Evolutionary conservation across 2,113 vertebrate genomes (phyloP).

Genomic region (Rafetus swinhoei): DNA sequence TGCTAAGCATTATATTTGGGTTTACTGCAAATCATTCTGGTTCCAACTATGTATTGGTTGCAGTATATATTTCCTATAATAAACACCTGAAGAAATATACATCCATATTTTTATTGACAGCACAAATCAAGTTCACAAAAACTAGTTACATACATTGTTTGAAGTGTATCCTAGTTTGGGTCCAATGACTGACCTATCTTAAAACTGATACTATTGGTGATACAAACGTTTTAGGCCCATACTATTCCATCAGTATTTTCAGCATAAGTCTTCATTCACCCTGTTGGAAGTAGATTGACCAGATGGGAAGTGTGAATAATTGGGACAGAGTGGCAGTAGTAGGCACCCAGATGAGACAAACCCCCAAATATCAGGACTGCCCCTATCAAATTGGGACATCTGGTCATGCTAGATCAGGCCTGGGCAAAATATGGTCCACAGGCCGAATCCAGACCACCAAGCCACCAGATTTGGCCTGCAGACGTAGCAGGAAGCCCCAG

Average conservation of each 20-base stretch:
- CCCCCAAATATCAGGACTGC: not conserved
- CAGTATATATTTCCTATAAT: not conserved
- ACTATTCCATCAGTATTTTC: not conserved
- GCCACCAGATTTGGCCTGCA: too few relatives aligned
- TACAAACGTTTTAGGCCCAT: not conserved
- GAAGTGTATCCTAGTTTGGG: not conserved
- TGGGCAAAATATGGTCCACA: too few relatives aligned
- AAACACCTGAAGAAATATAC: constrained; percentile 3
- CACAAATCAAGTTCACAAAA: not conserved
- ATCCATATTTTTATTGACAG: not conserved
- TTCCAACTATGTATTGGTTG: not conserved
- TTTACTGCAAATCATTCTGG: constrained; percentile 9
- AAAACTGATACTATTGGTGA: not conserved
- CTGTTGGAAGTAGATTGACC: not conserved
- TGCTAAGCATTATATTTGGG: constrained; percentile 3
- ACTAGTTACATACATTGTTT: not conserved
- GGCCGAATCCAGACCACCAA: too few relatives aligned
- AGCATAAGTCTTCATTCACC: accelerated
- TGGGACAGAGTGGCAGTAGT: not conserved
- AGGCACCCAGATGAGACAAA: not conserved
- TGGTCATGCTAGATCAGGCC: not conserved
- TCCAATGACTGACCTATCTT: not conserved
- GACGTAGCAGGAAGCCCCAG: too few relatives aligned
- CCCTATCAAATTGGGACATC: not conserved
- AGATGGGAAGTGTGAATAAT: not conserved